Conservation (phyloP, 2,113 vertebrate species). For the Marmota flaviventris region DNA sequence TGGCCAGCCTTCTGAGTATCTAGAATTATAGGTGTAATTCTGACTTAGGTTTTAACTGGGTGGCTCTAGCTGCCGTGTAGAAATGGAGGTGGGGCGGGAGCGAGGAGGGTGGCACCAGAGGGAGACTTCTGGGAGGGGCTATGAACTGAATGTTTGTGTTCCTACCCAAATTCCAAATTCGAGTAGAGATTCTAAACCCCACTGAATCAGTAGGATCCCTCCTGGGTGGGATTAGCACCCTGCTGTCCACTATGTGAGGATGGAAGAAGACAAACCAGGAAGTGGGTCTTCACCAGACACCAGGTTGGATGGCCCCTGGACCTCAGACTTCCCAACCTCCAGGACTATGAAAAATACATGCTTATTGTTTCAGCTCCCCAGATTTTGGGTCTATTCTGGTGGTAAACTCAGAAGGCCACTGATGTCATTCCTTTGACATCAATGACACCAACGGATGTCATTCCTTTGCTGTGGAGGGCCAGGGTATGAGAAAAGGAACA, state of each 20-base stretch:
- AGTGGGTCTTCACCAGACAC: neutral
- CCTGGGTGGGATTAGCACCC: neutral
- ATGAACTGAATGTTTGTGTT: neutral
- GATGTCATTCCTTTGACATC: too few relatives aligned
- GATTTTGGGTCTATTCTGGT: neutral
- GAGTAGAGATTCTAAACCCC: neutral
- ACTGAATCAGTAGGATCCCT: neutral
- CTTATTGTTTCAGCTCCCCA: neutral
- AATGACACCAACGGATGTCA: too few relatives aligned
- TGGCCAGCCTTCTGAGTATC: too few relatives aligned
- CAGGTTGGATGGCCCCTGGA: too few relatives aligned
- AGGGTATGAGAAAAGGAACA: neutral
- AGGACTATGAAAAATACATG: neutral
- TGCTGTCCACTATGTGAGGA: neutral
- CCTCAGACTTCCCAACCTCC: neutral
- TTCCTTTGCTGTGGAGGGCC: neutral
- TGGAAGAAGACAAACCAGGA: neutral
- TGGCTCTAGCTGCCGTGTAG: neutral
- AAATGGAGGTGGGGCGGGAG: neutral
- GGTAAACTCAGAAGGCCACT: neutral
- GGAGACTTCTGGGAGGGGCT: neutral
- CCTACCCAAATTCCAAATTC: neutral
- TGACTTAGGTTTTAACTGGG: neutral
- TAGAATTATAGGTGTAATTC: too few relatives aligned
- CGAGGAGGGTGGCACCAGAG: too few relatives aligned